Evolutionary conservation across 2,888 invertebrate genomes (phyloP), one percentile per base, ranked within the genome.

Genomic region (Drosophila rellima): DNA sequence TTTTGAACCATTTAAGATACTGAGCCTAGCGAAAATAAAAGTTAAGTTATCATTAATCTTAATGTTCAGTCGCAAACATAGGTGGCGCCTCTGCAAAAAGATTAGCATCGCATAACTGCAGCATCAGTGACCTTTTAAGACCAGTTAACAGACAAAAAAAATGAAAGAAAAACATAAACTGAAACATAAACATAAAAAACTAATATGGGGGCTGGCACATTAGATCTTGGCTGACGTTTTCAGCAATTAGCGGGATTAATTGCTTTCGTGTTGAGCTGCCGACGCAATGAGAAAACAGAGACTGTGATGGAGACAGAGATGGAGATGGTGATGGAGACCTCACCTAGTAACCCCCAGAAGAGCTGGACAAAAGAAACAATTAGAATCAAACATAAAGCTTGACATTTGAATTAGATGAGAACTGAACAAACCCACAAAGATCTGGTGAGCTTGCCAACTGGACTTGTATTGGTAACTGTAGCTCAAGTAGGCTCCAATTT

Each of bases 351-450:
- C 88, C 82, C 62, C 77, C 50, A 54, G 23, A 42, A 29, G 20
- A 54, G 17, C 13, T 31, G 29, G 20, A 23, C 37, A 48, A 68
- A 10, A 20, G 70, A 88, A 88, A 88, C 82, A 88, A 88, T 82
- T 88, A 85, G 82, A 82, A 88, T 70, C 65, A 42, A 37, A 82
- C 78, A 72, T 67, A 61, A 50, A 35, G 50, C 42, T 78, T 82
- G 86, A 63, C 86, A 82, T 83, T 81, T 81, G 81, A 73, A 65
- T 83, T 64, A 73, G 67, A 71, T 69, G 80, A 64, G 75, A 10
- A 47, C 70, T 67, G 79, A 65, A 70, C 77, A 69, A 79, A 63
- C 54, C 60, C 50, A 57, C 60, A 57, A 54, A 40, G 31, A 15
- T 11, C 18, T 40, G 18, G 17, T 4, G 11, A 18, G 5, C 35